These are phyloP conservation scores for Aelia acuminata DNA, from an alignment of 2,888 invertebrate genomes.

Conservation along the genomic window DNA sequence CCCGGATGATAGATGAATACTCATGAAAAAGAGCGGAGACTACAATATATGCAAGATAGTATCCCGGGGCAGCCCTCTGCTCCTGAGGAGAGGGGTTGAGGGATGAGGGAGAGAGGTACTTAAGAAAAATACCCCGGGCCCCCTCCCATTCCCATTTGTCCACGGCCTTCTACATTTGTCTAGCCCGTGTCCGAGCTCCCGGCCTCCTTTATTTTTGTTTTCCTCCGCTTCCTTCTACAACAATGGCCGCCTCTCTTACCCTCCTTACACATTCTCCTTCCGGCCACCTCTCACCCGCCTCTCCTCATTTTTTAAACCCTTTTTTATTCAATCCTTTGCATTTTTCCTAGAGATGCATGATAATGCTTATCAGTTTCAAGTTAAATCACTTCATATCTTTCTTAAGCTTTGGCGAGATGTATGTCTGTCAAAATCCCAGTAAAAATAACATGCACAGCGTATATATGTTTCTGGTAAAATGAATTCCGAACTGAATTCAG, in stretches of 20 bases:
- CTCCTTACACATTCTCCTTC: slow-evolving; percentile 51
- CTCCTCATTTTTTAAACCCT: slow-evolving; percentile 14
- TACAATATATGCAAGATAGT: slow-evolving; percentile 32
- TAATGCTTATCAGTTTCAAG: not conserved
- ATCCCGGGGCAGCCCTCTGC: too few species aligned
- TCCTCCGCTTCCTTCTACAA: slow-evolving; percentile 48
- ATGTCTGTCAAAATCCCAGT: too few species aligned
- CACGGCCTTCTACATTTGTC: slow-evolving; percentile 52
- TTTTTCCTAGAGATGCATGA: not conserved
- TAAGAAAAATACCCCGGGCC: slow-evolving; percentile 58
- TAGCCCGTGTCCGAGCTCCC: slow-evolving; percentile 46
- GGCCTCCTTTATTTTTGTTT: slow-evolving; percentile 57
- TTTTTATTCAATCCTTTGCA: not conserved
- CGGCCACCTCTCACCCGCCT: slow-evolving; percentile 16
- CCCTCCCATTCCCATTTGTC: slow-evolving; percentile 50
- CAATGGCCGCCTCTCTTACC: slow-evolving; percentile 53
- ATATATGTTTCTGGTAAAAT: too few species aligned
- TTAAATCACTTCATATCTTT: not conserved
- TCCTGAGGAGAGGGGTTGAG: slow-evolving; percentile 2
- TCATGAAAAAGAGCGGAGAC: not conserved
- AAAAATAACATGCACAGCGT: too few species aligned
- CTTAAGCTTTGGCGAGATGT: not conserved
- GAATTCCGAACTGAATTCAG: too few species aligned
- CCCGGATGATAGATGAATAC: not conserved
- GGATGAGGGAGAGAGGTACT: slow-evolving; percentile 55